Evolutionary conservation across 1,140 invertebrate genomes (phyloP).

Genomic region (Oryctes rhinoceros): DNA sequence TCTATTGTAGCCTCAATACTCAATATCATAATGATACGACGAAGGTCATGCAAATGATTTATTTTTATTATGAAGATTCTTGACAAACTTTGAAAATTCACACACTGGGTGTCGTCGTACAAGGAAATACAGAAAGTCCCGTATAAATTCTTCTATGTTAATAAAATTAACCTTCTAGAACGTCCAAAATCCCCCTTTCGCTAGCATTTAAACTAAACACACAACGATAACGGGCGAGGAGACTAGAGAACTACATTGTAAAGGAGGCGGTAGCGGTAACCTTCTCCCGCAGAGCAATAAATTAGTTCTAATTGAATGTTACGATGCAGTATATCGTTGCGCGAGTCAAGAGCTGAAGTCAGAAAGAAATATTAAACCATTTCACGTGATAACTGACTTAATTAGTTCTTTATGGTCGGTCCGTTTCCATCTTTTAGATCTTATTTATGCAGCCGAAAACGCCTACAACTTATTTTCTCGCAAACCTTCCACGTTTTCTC

Average conservation of each 20-base stretch:
- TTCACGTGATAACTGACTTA: slow-evolving; percentile 40
- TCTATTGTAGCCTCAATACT: too few relatives aligned
- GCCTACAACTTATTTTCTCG: slow-evolving; percentile 36
- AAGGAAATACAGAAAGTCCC: neutral
- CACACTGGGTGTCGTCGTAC: neutral
- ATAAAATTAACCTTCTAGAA: slow-evolving; percentile 16
- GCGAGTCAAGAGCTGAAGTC: slow-evolving; percentile 38
- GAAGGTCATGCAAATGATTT: too few relatives aligned
- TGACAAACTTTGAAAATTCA: too few relatives aligned
- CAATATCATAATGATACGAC: too few relatives aligned
- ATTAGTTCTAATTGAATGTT: slow-evolving; percentile 42
- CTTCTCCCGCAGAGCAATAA: slow-evolving; percentile 38
- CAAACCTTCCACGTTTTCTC: neutral
- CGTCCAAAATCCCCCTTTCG: slow-evolving; percentile 6
- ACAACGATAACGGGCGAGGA: neutral
- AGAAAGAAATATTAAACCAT: slow-evolving; percentile 42
- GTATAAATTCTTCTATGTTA: slow-evolving; percentile 18
- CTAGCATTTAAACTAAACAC: slow-evolving; percentile 17
- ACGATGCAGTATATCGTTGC: slow-evolving; percentile 42
- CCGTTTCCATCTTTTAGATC: slow-evolving; percentile 39
- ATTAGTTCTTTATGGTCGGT: slow-evolving; percentile 35
- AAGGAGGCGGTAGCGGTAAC: slow-evolving; percentile 29
- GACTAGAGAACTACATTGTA: slow-evolving; percentile 15
- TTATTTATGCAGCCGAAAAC: slow-evolving; percentile 37
- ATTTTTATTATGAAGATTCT: too few relatives aligned